Evolutionary conservation across 2,888 invertebrate genomes (phyloP).

Genomic region (Conomelus anceps): DNA sequence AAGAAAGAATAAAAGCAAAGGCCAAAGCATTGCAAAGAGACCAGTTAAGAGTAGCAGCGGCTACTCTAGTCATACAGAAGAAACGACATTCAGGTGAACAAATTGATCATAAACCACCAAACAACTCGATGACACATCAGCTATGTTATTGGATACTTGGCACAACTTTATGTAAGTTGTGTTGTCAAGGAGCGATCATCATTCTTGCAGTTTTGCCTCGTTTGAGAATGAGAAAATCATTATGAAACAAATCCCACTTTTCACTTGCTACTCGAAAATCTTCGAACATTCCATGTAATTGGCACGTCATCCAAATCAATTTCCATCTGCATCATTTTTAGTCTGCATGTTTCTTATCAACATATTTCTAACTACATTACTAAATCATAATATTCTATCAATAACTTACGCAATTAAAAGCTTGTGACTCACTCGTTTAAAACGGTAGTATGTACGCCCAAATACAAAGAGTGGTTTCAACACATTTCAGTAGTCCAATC

Average conservation of each 20-base stretch:
- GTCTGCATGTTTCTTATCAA: background rate
- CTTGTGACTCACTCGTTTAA: too few species aligned
- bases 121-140: background rate
- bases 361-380: too few species aligned
- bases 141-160: background rate
- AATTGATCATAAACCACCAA: background rate
- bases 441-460: too few species aligned
- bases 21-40: constrained; percentile 53
- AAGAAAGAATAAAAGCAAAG: constrained; percentile 54
- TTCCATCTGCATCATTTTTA: background rate
- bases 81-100: constrained; percentile 70
- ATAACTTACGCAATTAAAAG: too few species aligned
- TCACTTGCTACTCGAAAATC: background rate
- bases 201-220: background rate
- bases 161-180: background rate
- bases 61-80: constrained; percentile 77
- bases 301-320: background rate
- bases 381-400: too few species aligned
- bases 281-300: background rate
- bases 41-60: constrained; percentile 73
- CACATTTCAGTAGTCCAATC: too few species aligned
- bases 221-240: background rate
- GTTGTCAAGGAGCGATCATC: background rate
- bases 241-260: background rate
- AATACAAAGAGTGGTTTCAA: too few species aligned